Conservation (phyloP, 2,888 invertebrate genomes). For the Xylophagus ater region DNA sequence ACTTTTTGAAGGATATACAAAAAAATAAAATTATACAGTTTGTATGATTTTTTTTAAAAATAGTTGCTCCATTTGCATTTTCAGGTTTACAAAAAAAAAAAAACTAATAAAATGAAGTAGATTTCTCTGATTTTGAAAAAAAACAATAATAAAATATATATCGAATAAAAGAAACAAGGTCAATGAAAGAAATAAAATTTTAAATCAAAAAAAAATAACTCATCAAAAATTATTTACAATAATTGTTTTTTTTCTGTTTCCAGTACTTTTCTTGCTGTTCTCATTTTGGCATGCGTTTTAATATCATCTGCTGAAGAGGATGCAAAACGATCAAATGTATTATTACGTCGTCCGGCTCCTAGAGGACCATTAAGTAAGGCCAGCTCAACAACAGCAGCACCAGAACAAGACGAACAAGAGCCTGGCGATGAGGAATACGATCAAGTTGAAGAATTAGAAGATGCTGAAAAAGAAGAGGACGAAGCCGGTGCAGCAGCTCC, state of each 20-base stretch:
- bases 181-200: too few species aligned
- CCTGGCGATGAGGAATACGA: slow-evolving; percentile 45
- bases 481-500: slow-evolving; percentile 38
- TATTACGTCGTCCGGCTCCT: slow-evolving; percentile 17
- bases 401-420: slow-evolving; percentile 28
- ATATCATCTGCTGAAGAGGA: slow-evolving; percentile 24
- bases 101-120: too few species aligned
- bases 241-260: not conserved
- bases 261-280: slow-evolving; percentile 6
- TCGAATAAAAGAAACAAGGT: too few species aligned
- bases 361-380: slow-evolving; percentile 17
- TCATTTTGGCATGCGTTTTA: not conserved
- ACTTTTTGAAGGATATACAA: too few species aligned
- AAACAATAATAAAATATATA: too few species aligned
- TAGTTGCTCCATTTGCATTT: too few species aligned
- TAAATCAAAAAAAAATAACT: too few species aligned
- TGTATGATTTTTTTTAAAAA: too few species aligned
- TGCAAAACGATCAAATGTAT: slow-evolving; percentile 18
- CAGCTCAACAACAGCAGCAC: slow-evolving; percentile 30
- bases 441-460: slow-evolving; percentile 37
- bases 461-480: slow-evolving; percentile 41
- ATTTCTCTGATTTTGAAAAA: too few species aligned
- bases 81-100: too few species aligned
- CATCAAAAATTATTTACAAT: too few species aligned
- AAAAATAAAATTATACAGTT: too few species aligned